These are phyloP conservation scores for Cebidichthys violaceus DNA, from an alignment of 2,113 vertebrate species.

Conservation along the genomic window DNA sequence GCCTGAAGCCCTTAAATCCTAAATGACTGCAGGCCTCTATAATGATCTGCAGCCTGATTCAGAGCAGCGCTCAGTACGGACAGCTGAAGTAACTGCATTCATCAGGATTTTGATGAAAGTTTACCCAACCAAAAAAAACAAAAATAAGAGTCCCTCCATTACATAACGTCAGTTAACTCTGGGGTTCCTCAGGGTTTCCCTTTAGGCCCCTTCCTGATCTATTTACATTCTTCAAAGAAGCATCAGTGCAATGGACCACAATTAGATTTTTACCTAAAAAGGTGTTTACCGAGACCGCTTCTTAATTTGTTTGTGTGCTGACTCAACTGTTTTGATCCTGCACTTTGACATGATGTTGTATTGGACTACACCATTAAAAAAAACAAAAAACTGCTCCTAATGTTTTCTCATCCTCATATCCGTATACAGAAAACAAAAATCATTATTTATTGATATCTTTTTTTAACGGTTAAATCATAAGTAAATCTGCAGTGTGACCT, in stretches of 20 bases:
- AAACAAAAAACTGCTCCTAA: neutral
- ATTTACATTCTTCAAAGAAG: neutral
- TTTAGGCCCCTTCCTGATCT: neutral
- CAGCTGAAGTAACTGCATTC: neutral
- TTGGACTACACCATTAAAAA: neutral
- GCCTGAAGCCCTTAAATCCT: neutral
- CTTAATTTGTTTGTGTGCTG: neutral
- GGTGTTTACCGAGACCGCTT: neutral
- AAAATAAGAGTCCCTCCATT: neutral
- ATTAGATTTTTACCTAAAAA: neutral
- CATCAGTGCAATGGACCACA: neutral
- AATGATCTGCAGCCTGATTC: neutral
- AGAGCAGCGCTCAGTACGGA: neutral
- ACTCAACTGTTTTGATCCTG: neutral
- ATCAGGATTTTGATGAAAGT: neutral
- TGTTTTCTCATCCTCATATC: neutral
- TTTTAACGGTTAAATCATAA: neutral
- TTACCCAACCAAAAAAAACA: neutral
- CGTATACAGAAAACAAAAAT: neutral
- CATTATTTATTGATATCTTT: neutral
- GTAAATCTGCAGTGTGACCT: neutral
- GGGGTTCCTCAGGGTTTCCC: constrained; percentile 1
- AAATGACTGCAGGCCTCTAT: neutral
- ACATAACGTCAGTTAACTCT: neutral
- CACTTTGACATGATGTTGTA: neutral